Base-by-base conservation (phyloP, 2,113 vertebrate genomes). In the Tringa solitaria region DNA sequence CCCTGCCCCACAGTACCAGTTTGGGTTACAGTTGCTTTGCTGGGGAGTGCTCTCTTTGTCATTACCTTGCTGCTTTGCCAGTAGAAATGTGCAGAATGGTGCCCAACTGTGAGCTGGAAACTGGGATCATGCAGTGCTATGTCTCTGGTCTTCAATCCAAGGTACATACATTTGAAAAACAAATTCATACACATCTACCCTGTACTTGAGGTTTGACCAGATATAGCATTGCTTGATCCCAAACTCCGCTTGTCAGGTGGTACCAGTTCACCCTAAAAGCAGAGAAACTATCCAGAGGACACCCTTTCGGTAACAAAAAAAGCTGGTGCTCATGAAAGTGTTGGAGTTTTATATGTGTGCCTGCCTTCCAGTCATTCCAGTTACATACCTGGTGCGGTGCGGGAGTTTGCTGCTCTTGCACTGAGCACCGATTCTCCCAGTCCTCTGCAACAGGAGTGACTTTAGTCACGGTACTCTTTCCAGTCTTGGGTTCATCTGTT, bases 281-380 rank as follows among this genome's bases (percentile, higher is more conserved):
- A 80, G 67, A 75, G 51, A 39, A 74, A 26, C 9, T 2, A 2
- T n/a, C 11, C 53, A 54, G 61, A 75, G 37, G 59, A 35, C 9
- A 6, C 5, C 0, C 15, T 74, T 75, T 70, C 48, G 35, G 28
- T 57, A 23, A 26, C 4, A 59, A 20, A 53, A 70, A 24, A 2
- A 0, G 2, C 3, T 33, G 30, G 7, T 64, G 50, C 54, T 67
- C 2, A 0, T 45, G 5, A 1, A 65, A 32, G 10, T 12, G 59
- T 28, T 43, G 24, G 5, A 33, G 43, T 26, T 28, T 8, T 39
- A 0, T 32, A 7, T 10, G 43, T 87, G 23, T 24, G 37, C 12
- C 23, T 85, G 37, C 45, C 24, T 43, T 20, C 48, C 13, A 28
- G 30, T 41, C 39, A 6, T 14, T 41, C 69, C 64, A n/a, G 46